Percentiles rank a stretch among this genome's conserved stretches.
Conservation (phyloP, 2,113 vertebrate genomes). For the Psophia crepitans region DNA sequence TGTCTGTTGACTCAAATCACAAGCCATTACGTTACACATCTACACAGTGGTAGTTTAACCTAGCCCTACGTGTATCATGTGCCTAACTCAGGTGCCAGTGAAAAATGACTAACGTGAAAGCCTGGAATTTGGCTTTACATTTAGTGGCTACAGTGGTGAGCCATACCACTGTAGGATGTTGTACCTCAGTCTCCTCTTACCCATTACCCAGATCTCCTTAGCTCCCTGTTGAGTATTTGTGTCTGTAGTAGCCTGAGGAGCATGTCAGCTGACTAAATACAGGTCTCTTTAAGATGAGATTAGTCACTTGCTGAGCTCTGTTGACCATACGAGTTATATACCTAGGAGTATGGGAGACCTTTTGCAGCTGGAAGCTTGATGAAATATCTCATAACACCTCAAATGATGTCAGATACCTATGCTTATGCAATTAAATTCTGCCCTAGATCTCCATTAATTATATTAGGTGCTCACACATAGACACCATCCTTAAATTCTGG, state of each 20-base stretch:
- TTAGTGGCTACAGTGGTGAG: neutral
- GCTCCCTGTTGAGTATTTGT: neutral
- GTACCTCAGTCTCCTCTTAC: neutral
- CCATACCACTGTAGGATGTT: neutral
- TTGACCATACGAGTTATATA: neutral
- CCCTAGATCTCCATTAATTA: neutral
- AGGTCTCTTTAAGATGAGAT: neutral
- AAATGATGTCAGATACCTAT: neutral
- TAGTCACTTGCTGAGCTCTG: neutral
- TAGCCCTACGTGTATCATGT: neutral
- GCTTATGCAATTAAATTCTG: neutral
- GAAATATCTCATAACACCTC: neutral
- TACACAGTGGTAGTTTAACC: neutral
- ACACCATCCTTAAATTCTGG: neutral
- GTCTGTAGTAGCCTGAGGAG: neutral
- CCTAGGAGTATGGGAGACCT: neutral
- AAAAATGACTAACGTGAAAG: neutral
- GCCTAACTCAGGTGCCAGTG: neutral
- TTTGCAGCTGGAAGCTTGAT: neutral
- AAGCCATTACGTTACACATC: neutral
- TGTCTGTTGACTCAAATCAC: neutral
- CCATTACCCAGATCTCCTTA: neutral
- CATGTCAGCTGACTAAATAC: neutral
- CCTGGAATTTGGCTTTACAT: neutral
- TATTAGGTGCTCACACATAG: neutral